Base-by-base conservation (phyloP, 2,888 invertebrate genomes). In the Melanophora roralis region DNA sequence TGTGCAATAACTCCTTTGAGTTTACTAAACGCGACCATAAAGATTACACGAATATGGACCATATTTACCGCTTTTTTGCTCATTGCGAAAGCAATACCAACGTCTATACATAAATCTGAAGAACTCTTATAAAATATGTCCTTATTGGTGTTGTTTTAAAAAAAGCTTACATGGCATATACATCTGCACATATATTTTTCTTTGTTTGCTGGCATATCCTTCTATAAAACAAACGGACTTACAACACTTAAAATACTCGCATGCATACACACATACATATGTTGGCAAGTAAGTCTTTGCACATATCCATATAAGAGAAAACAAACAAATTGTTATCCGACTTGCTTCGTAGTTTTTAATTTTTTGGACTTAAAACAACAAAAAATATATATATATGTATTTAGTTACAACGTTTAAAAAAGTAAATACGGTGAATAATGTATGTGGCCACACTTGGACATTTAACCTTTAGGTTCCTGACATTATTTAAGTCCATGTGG, bases 1-100 rank as follows among this genome's bases (percentile, higher is more conserved):
- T 82, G 82, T 65, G 78, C 82, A 77, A 86, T 86, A 85, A 84
- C 83, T 86, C 84, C 84, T 85, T 76, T 65, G 78, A 83, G 80
- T 74, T 84, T 84, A 87, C 88, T 86, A 87, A 87, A 86, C 85
- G 86, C 84, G 85, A 84, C 86, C 85, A 88, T 88, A 88, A 89
- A 89, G 89, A 88, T 89, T 89, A 87, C 84, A 84, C 82, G 60
- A 84, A 85, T 85, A 83, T 84, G 84, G 83, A 84, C 83, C 85
- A 84, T 84, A 86, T 85, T 86, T 81, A 78, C 55, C 73, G 68
- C 67, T 55, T 57, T 62, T 68, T n/a, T 74, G 38, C 40, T 47
- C 19, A 36, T 62, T 55, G 27, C 16, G 49, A 47, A 53, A 65
- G 23, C 27, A 59, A 72, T 53, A 36, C 60, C n/a, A n/a, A n/a